A percentile compares a stretch with the other conserved stretches of the same genome.
These are phyloP conservation scores for Eulithis testata DNA, from an alignment of 2,888 invertebrate species.

Conservation along the genomic window DNA sequence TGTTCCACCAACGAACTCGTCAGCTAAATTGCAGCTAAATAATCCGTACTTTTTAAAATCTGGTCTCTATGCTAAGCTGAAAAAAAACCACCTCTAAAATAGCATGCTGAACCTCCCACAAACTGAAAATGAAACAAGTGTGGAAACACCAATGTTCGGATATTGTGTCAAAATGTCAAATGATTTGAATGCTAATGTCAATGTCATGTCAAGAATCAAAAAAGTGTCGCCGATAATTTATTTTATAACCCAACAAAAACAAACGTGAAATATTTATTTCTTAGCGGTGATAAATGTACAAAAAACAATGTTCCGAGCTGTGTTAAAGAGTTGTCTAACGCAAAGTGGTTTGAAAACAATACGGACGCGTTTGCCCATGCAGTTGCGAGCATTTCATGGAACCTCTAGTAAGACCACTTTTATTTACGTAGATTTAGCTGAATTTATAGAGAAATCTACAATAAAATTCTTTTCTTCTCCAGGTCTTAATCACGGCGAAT, in stretches of 20 bases:
- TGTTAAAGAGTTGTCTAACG: constrained; percentile 42
- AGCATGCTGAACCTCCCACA: no score
- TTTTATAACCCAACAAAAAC: constrained; percentile 24
- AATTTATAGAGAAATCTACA: constrained; percentile 12
- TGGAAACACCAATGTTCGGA: no score
- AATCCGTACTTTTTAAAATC: no score
- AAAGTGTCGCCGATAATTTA: background rate
- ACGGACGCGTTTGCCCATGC: constrained; percentile 35
- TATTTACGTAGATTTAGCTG: constrained; percentile 26
- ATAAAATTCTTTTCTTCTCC: constrained; percentile 49
- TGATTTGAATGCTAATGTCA: background rate
- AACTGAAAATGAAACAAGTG: no score
- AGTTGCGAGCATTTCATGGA: constrained; percentile 55
- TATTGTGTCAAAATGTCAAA: no score
- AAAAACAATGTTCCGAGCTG: constrained; percentile 34
- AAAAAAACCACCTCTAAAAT: no score
- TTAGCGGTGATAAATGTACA: constrained; percentile 10
- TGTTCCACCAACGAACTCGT: no score
- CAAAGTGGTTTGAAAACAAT: constrained; percentile 39
- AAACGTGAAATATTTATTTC: constrained; percentile 7
- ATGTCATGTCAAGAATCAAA: background rate
- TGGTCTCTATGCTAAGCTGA: no score
- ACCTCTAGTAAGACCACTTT: constrained; percentile 55
- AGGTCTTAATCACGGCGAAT: constrained; percentile 90
- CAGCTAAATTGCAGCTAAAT: no score